These are phyloP conservation scores for Oegoconia quadripuncta DNA, from an alignment of 2,888 invertebrate species.

Conservation along the genomic window DNA sequence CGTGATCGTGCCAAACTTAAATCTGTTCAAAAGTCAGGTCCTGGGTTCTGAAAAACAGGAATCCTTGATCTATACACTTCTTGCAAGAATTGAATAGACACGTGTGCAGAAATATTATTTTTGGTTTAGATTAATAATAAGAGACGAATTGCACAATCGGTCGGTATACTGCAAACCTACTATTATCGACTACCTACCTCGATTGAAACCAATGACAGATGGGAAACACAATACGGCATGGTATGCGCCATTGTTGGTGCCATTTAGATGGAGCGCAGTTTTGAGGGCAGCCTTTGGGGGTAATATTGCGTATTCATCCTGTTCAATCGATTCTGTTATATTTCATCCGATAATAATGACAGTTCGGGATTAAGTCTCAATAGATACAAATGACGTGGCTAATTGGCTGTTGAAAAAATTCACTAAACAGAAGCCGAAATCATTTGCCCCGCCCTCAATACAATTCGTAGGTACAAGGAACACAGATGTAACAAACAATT, in stretches of 20 bases:
- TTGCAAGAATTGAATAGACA: conserved; percentile 47
- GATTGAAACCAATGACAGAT: conserved; percentile 71
- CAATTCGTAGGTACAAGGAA: not conserved
- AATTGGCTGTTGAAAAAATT: conserved; percentile 24
- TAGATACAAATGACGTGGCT: conserved; percentile 26
- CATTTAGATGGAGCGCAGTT: conserved; percentile 54
- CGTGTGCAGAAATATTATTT: conserved; percentile 52
- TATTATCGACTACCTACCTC: conserved; percentile 53
- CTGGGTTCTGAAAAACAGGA: no score
- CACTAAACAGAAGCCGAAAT: not conserved
- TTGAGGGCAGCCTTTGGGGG: conserved; percentile 65
- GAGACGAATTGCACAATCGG: conserved; percentile 52
- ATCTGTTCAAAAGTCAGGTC: no score
- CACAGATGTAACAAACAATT: conserved; percentile 5
- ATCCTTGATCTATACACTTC: no score
- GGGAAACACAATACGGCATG: conserved; percentile 53
- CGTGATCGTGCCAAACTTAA: no score
- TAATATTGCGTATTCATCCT: conserved; percentile 64
- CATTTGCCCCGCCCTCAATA: not conserved
- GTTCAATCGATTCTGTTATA: conserved; percentile 35
- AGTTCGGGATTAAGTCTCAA: conserved; percentile 34
- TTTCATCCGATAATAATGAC: conserved; percentile 48
- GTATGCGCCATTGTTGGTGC: conserved; percentile 53
- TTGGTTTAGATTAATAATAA: conserved; percentile 49
- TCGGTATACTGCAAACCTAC: conserved; percentile 44